Conservation (phyloP, 2,888 invertebrate genomes). For the Lissocephala sabroskyi region DNA sequence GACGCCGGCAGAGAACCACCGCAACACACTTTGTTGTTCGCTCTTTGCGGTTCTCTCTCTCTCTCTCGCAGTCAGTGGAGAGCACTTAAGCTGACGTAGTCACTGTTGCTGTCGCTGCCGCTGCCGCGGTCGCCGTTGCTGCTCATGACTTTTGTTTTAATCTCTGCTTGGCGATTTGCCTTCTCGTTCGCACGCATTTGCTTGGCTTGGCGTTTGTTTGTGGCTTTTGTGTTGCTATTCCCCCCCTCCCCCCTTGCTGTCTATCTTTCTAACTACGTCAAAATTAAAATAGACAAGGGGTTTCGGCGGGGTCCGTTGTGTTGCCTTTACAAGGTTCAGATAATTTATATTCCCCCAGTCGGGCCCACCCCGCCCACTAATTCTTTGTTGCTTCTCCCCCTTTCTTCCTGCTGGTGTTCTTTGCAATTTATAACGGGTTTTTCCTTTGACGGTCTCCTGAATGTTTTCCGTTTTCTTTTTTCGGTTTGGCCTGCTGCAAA, state of each 20-base stretch:
- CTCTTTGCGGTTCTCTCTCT: neutral
- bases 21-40: constrained; percentile 17
- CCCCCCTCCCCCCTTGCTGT: constrained; percentile 22
- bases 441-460: too few relatives aligned
- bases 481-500: neutral
- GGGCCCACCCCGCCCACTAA: too few relatives aligned
- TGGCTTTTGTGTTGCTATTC: constrained; percentile 8
- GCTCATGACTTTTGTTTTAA: constrained; percentile 32
- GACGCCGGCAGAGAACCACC: neutral
- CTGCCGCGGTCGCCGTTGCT: neutral
- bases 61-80: neutral
- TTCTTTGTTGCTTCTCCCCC: too few relatives aligned
- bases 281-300: constrained; percentile 59
- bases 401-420: too few relatives aligned
- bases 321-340: too few relatives aligned
- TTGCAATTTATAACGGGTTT: too few relatives aligned
- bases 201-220: constrained; percentile 1
- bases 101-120: constrained; percentile 13
- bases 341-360: too few relatives aligned
- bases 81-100: constrained; percentile 48
- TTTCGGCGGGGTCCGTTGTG: too few relatives aligned
- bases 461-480: neutral
- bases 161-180: constrained; percentile 12
- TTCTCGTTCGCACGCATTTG: neutral
- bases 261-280: constrained; percentile 51